A percentile compares a stretch with the other conserved stretches of the same genome.
Conservation (phyloP, 2,888 invertebrate species). For the Onchidella celtica region DNA sequence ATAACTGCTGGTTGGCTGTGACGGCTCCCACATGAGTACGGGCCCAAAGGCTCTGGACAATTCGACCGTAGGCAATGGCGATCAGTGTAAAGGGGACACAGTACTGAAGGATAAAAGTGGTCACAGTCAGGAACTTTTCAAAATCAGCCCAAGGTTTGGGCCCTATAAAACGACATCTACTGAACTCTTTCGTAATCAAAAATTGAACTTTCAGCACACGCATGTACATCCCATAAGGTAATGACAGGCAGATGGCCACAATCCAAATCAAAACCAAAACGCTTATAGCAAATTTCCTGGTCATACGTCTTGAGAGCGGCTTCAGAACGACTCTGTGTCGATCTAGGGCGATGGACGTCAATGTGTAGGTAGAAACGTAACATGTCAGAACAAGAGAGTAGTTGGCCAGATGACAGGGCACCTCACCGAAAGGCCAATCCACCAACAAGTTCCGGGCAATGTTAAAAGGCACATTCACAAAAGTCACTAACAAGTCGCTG, state of each 20-base stretch:
- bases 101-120: slow-evolving; percentile 80
- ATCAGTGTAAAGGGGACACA: slow-evolving; percentile 80
- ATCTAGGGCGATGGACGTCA: slow-evolving; percentile 81
- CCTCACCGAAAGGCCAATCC: slow-evolving; percentile 81
- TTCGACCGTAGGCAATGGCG: slow-evolving; percentile 79
- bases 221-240: slow-evolving; percentile 80
- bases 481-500: slow-evolving; percentile 73
- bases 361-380: slow-evolving; percentile 81
- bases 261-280: slow-evolving; percentile 79
- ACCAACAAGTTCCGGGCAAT: slow-evolving; percentile 78
- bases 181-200: slow-evolving; percentile 54
- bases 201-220: slow-evolving; percentile 54
- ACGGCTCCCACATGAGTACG: slow-evolving; percentile 78
- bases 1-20: slow-evolving; percentile 78
- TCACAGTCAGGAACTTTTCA: slow-evolving; percentile 78
- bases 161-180: slow-evolving; percentile 77
- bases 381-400: slow-evolving; percentile 80
- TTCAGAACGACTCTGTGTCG: slow-evolving; percentile 80
- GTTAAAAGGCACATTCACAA: slow-evolving; percentile 81
- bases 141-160: slow-evolving; percentile 73
- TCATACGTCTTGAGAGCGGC: slow-evolving; percentile 79
- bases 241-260: slow-evolving; percentile 72
- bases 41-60: slow-evolving; percentile 76
- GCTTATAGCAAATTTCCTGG: slow-evolving; percentile 75
- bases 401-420: slow-evolving; percentile 80